Evolutionary conservation across 1,140 invertebrate species (phyloP), one percentile per base, ranked within the genome.

Genomic region (Drosophila sproati): DNA sequence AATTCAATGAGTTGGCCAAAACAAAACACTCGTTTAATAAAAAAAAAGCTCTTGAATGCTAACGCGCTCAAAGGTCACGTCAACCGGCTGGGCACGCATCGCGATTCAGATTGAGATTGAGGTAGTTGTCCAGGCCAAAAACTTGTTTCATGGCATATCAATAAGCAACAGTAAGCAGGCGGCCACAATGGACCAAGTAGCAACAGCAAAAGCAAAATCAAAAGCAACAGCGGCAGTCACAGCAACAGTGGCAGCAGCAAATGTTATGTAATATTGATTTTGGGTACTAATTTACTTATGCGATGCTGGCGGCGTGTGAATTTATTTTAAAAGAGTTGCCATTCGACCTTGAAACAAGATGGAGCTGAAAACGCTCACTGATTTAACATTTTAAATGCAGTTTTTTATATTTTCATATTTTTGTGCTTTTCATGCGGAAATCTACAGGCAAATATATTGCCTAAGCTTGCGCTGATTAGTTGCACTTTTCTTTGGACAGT

Each of bases 191-290:
- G 71, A 41, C 71, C 61, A 67, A 62, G 55, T 51, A 69, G 57
- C 66, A 74, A 50, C 12, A 12, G 47, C 59, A 70, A 43, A 5
- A 41, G 39, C 39, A 10, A 41, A 43, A 70, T 70, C 72, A 57
- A 61, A 20, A 20, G 32, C 52, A 48, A 45, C 52, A 60, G 43
- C 59, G 28, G 28, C 64, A 69, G 8, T 20, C 20, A 0, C 20
- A 20, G 20, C 20, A 20, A 20, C 20, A 20, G 20, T 20, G 20
- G 0, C 52, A 56, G 39, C 48, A 56, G 41, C 70, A 67, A 60
- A 69, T 82, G 56, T 88, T 88, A 90, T 89, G 85, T 82, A 88
- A 88, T 85, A 80, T 72, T 64, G 71, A 80, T 80, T 71, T 89
- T 80, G 55, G 47, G 8, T 75, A 63, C 55, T 54, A 79, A 72